Percentiles rank a stretch among this genome's conserved stretches.
These are phyloP conservation scores for Himalopsyche japonica DNA, from an alignment of 2,888 invertebrate species.

Conservation along the genomic window DNA sequence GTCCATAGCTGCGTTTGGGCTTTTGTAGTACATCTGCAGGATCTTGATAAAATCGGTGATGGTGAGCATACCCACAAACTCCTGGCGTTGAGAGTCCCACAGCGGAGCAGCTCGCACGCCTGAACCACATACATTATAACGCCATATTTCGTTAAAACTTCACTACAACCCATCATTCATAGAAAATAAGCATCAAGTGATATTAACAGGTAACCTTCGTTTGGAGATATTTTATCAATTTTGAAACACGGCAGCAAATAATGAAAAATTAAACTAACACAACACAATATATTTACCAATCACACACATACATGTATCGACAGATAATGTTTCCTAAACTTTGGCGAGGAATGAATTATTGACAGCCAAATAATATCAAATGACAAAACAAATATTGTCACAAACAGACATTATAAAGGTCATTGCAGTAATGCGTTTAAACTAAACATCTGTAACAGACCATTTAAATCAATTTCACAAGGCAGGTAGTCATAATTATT, in stretches of 20 bases:
- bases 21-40: conserved; percentile 95
- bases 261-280: neutral
- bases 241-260: neutral
- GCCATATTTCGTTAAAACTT: neutral
- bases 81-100: conserved; percentile 92
- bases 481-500: neutral
- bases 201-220: too few relatives aligned
- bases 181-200: neutral
- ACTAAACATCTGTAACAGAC: neutral
- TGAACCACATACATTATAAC: conserved; percentile 44
- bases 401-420: neutral
- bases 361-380: too few relatives aligned
- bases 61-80: conserved; percentile 97
- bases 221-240: too few relatives aligned
- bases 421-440: neutral
- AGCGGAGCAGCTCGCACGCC: conserved; percentile 96
- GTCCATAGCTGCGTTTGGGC: conserved; percentile 90
- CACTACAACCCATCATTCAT: neutral
- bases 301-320: too few relatives aligned
- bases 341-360: too few relatives aligned
- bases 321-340: too few relatives aligned
- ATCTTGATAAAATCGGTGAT: conserved; percentile 99
- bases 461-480: neutral
- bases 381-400: neutral
- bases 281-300: neutral